Evolutionary conservation across 2,888 invertebrate genomes (phyloP), one percentile per base, ranked within the genome.

Genomic region (Folsomia candida): DNA sequence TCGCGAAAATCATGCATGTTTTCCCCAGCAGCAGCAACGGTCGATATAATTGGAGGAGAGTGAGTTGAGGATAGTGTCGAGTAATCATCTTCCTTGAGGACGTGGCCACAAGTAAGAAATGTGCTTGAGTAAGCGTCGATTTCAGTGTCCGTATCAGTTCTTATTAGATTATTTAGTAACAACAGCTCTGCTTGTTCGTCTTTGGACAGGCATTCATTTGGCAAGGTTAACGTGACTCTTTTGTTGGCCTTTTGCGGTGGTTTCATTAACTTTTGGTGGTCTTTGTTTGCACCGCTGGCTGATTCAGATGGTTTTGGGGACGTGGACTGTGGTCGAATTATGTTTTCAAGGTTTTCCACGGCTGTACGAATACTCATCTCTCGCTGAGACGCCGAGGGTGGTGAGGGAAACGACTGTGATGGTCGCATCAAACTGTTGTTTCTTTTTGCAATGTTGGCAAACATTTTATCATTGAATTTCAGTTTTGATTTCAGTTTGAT

Each of bases 61-160:
- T 74, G 69, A 14, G 78, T 68, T 2, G 79, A 79, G 51, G 76
- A 77, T 3, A 79, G 22, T 9, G 79, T 79, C 2, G 79, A 79
- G 65, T 79, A 79, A 60, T 75, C 75, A 63, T 76, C 76, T 47
- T 70, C 71, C 27, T 65, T 68, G 29, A 67, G 51, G 25, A 75
- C 68, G 28, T 79, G 79, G 37, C 79, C 79, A 74, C 79, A 79
- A 54, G 75, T 76, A 11, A 78, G 61, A 61, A 78, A 68, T 26
- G 72, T 71, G 0, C 74, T 68, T 11, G 72, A 70, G 51, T 70
- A 68, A 60, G 69, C 70, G 51, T 73, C 68, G 22, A 71, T 25
- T 57, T 73, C 72, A 6, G 59, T 26, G 54, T 70, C 71, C 27
- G 71, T 66, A 28, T 66, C 66, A 51, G 47, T 47, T 24, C 51